Evolutionary conservation across 2,113 vertebrate genomes (phyloP).

Genomic region (Progne subis): DNA sequence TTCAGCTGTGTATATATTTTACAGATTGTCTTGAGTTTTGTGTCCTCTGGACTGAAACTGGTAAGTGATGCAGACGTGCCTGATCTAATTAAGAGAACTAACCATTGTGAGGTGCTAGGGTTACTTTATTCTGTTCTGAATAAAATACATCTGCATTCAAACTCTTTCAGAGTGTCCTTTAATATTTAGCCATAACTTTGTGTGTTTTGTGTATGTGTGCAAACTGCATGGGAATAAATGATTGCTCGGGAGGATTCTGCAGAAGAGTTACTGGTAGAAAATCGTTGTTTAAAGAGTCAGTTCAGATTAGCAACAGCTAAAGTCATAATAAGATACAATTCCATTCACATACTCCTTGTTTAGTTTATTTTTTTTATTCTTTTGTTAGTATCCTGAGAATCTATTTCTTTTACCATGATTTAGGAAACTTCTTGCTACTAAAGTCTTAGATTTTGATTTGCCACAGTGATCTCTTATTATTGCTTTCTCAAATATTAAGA

Average conservation of each 20-base stretch:
- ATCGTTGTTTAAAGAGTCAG: background rate
- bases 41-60: background rate
- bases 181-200: background rate
- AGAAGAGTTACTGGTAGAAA: background rate
- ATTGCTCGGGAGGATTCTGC: background rate
- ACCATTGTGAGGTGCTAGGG: background rate
- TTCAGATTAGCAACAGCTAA: background rate
- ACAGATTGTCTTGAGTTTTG: background rate
- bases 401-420: background rate
- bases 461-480: background rate
- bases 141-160: background rate
- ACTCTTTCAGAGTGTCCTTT: background rate
- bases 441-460: background rate
- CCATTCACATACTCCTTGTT: background rate
- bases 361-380: background rate
- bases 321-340: background rate
- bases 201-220: background rate
- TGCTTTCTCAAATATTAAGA: background rate
- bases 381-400: background rate
- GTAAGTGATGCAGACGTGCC: background rate
- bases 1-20: background rate
- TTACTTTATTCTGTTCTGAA: background rate
- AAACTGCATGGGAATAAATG: background rate
- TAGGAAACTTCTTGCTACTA: background rate
- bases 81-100: background rate